Percentiles rank a stretch among this genome's conserved stretches.
Conservation (phyloP, 2,888 invertebrate species). For the Heteromurus nitidus region DNA sequence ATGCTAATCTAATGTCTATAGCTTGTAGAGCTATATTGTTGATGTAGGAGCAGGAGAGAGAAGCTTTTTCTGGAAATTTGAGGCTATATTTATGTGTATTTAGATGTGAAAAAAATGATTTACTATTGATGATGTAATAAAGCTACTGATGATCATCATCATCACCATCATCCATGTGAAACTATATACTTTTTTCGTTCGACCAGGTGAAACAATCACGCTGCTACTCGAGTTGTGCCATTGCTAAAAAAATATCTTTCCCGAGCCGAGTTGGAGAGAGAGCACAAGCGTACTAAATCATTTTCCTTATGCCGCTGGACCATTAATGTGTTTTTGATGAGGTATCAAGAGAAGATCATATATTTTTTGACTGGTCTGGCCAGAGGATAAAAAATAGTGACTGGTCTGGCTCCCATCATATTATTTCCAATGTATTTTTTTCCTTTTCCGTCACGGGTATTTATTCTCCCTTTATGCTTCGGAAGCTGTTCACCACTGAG, state of each 20-base stretch:
- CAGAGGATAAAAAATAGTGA: slow-evolving; percentile 16
- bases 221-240: background rate
- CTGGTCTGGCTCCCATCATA: slow-evolving; percentile 50
- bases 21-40: too few species aligned
- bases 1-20: too few species aligned
- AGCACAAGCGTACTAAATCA: too few species aligned
- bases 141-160: background rate
- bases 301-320: slow-evolving; percentile 49
- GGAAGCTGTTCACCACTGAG: slow-evolving; percentile 53
- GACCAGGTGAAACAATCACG: slow-evolving; percentile 1
- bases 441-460: slow-evolving; percentile 66
- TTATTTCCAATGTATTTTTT: slow-evolving; percentile 1
- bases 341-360: slow-evolving; percentile 73
- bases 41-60: too few species aligned
- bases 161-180: slow-evolving; percentile 2
- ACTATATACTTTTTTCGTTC: background rate
- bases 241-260: slow-evolving; percentile 9
- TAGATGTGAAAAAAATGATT: too few species aligned
- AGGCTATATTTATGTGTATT: too few species aligned
- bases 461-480: too few species aligned
- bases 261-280: too few species aligned
- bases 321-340: slow-evolving; percentile 74
- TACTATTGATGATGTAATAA: background rate
- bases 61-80: too few species aligned
- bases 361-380: slow-evolving; percentile 57